A percentile compares a stretch with the other conserved stretches of the same genome.
Conservation (phyloP, 2,888 invertebrate genomes). For the Orthosia cruda region DNA sequence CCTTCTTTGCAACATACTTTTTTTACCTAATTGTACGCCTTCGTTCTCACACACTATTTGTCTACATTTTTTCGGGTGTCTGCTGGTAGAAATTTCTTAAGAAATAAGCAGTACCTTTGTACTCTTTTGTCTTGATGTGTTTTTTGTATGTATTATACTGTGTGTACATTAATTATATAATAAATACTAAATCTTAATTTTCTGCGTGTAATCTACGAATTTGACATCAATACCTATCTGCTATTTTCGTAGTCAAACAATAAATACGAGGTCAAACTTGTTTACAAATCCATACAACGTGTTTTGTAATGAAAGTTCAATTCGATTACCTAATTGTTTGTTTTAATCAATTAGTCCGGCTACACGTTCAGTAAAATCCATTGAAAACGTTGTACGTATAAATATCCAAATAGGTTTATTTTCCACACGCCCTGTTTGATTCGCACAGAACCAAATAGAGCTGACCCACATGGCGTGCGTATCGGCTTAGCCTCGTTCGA, state of each 20-base stretch:
- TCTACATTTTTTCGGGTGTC: too few species aligned
- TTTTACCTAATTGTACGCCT: too few species aligned
- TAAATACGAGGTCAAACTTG: conserved; percentile 17
- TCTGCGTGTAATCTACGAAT: too few species aligned
- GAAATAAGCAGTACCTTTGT: too few species aligned
- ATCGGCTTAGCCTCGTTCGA: conserved; percentile 61
- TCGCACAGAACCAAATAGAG: conserved; percentile 43
- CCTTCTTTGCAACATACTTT: too few species aligned
- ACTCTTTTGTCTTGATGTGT: too few species aligned
- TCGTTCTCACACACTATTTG: too few species aligned
- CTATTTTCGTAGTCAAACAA: neutral
- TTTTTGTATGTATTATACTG: too few species aligned
- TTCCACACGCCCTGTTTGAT: conserved; percentile 59
- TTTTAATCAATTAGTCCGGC: conserved; percentile 46
- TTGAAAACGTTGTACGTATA: conserved; percentile 58
- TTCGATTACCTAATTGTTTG: conserved; percentile 51
- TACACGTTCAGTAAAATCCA: conserved; percentile 36
- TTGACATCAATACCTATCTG: too few species aligned
- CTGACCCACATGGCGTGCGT: conserved; percentile 37
- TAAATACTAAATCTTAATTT: too few species aligned
- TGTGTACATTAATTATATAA: too few species aligned
- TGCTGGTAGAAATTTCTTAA: too few species aligned
- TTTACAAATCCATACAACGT: conserved; percentile 20
- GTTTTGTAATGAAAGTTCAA: conserved; percentile 49
- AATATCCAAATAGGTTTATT: conserved; percentile 68